Evolutionary conservation across 37 sponge, comb jelly and placozoan genomes (phyloP).

Genomic region (Geodia barretti): DNA sequence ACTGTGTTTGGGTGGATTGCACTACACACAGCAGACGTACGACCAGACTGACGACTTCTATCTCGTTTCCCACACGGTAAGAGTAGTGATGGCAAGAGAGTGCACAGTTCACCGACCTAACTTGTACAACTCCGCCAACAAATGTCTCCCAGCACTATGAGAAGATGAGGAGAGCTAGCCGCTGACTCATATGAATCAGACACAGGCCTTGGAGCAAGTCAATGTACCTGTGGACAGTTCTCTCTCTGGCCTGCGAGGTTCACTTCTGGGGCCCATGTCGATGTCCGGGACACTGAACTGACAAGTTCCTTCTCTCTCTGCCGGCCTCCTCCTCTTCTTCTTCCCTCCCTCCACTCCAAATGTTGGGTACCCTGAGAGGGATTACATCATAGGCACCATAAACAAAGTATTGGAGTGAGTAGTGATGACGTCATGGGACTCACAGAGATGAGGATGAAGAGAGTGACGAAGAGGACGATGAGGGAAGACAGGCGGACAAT

Average conservation of each 20-base stretch:
- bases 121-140: constrained; percentile 84
- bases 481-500: constrained; percentile 80
- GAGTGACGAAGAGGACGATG: constrained; percentile 70
- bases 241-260: neutral
- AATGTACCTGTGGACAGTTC: neutral
- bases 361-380: constrained; percentile 58
- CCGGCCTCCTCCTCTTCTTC: neutral
- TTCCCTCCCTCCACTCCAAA: neutral
- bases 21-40: constrained; percentile 25
- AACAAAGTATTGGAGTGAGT: neutral
- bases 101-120: constrained; percentile 68
- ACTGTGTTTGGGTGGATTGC: constrained; percentile 8
- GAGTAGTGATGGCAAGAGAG: constrained; percentile 37
- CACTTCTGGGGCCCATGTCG: neutral
- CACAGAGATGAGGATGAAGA: constrained; percentile 44
- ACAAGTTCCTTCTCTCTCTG: constrained; percentile 31
- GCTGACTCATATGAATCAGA: neutral
- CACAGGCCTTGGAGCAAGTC: neutral
- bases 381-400: neutral
- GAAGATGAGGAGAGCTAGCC: neutral
- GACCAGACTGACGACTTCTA: constrained; percentile 57
- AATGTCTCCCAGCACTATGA: constrained; percentile 91
- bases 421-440: neutral
- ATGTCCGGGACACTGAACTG: constrained; percentile 3
- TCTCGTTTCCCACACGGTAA: constrained; percentile 52